Evolutionary conservation across 2,113 vertebrate species (phyloP).

Genomic region (Tachysurus vachellii): DNA sequence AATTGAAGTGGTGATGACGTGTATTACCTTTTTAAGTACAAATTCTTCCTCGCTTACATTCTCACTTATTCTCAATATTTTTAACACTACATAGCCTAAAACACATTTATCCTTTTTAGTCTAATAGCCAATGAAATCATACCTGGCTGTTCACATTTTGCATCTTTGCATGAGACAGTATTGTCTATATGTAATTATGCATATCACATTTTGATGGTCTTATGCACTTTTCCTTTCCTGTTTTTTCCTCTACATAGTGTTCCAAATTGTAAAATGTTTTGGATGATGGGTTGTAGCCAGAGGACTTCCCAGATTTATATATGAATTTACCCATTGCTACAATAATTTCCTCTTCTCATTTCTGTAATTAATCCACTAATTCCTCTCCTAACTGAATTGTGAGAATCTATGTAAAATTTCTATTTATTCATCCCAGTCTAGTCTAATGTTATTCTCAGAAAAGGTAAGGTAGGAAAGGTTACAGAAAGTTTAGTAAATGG

Average conservation of each 20-base stretch:
- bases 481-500: conserved; percentile 24
- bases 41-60: not conserved
- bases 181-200: too few species aligned
- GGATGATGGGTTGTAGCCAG: not conserved
- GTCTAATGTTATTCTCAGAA: conserved; percentile 6
- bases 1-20: too few species aligned
- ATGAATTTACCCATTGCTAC: not conserved
- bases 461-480: conserved; percentile 14
- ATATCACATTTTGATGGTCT: too few species aligned
- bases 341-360: not conserved
- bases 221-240: not conserved
- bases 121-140: not conserved
- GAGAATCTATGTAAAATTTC: conserved; percentile 13
- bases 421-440: not conserved
- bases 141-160: not conserved
- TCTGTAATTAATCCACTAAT: not conserved
- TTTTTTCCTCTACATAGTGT: not conserved
- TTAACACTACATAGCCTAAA: not conserved
- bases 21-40: not conserved
- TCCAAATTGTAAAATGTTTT: not conserved
- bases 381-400: not conserved
- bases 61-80: not conserved
- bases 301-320: not conserved
- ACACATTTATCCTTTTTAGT: not conserved
- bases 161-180: too few species aligned